Evolutionary conservation across 1,140 invertebrate genomes (phyloP), one percentile per base, ranked within the genome.

Genomic region (Trichomalopsis sarcophagae): DNA sequence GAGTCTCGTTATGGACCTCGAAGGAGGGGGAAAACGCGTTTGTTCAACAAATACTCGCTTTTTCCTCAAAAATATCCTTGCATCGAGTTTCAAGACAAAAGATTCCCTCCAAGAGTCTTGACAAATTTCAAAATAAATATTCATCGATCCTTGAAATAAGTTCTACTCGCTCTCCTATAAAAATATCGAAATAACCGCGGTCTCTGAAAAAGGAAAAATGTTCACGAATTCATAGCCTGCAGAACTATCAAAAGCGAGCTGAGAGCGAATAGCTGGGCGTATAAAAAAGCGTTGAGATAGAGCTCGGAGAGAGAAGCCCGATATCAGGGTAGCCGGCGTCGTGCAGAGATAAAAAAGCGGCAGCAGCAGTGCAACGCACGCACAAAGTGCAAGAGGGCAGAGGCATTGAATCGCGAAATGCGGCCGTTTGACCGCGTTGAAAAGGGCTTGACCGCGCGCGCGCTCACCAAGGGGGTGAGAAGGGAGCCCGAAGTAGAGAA

Each of bases 381-480:
- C 62, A 68, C 62, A 27, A 27, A 69, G 68, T 69, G n/a, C n/a
- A 69, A 27, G 50, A 55, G 50, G 50, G 50, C 50, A 55, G 17
- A 23, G 23, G 17, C n/a, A 73, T 73, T 80, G 66, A 80, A 80
- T 80, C 62, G 40, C 79, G 62, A 50, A 68, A n/a, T 69, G 44
- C 78, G 33, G 27, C 27, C 79, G 79, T 81, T 71, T 81, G 79
- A 73, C 66, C 79, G 40, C 79, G 23, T n/a, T 75, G 81, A 82
- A 75, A 82, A 62, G 69, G 73, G 81, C 55, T 75, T 82, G 81
- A 75, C 81, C 81, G 47, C 14, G 79, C 55, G 17, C 33, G 5
- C 69, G 6, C 5, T 27, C 27, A 2, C 75, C 36, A 33, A 17
- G 66, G 44, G 77, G 17, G 73, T 36, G 73, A 21, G 73, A 74